Evolutionary conservation across 2,797 vertebrate genomes (phyloP), one percentile per base, ranked within the genome.

Genomic region (Pangasius larnaudii): DNA sequence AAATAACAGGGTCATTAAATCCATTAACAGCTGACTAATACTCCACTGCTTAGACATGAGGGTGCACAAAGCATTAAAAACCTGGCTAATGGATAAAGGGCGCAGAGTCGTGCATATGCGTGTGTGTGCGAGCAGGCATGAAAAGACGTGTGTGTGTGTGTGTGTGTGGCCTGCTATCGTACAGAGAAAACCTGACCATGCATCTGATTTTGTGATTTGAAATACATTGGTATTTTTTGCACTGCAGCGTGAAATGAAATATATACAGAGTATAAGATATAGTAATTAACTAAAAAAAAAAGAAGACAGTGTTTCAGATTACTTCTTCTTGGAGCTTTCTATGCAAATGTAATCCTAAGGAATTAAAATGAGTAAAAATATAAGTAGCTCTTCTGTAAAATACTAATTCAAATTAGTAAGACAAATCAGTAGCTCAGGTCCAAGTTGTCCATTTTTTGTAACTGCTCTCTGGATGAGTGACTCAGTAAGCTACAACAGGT

Each of bases 11-110:
- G 71, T 86, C 84, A 90, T 90, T 88, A 88, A 90, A 88, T 49
- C 89, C 85, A 88, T 88, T 90, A 88, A 86, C 87, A 59, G 63
- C 85, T 78, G 82, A 86, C 79, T 85, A 80, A 77, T 71, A 61
- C 75, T 63, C 67, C 6, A 81, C 58, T 71, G 59, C 46, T 83
- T 49, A 33, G 78, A 65, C 58, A 86, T 65, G 39, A 87, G 85
- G 46, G 59, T 56, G 85, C 80, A 77, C n/a, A 69, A 77, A 71
- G 84, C 89, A 75, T 86, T 86, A 86, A 85, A 85, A 71, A 78
- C 51, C 67, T 30, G 46, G 67, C 88, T 81, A 88, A 88, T 88
- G 88, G 84, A 85, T 82, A 85, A 79, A 82, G 61, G 82, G 72
- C 49, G 49, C 71, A 49, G 19, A 56, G 36, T 46, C 36, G 36